phyloP scores from a whole-genome alignment of 2,113 vertebrate species.

The Callocephalon fimbriatum region DNA sequence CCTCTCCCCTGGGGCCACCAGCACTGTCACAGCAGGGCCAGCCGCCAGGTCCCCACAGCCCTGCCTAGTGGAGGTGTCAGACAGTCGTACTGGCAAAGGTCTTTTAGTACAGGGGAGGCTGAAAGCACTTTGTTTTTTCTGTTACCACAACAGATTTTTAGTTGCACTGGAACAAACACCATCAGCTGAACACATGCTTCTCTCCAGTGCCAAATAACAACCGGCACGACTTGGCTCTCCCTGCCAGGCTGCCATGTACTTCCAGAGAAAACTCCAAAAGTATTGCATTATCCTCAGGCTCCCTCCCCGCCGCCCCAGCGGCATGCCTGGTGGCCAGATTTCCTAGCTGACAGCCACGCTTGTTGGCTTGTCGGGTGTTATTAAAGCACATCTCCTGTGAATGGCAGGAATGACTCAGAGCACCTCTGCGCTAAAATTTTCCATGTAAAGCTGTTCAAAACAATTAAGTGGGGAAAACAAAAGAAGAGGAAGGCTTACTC shows the following conservation, averaged over 20 bases:
- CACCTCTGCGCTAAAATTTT: constrained; percentile 14
- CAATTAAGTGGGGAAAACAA: not conserved
- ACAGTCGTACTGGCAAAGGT: not conserved
- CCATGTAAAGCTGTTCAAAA: not conserved
- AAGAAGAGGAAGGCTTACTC: constrained; percentile 76
- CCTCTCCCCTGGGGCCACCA: not conserved
- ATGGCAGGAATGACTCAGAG: not conserved
- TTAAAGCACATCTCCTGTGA: not conserved
- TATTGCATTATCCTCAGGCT: not conserved
- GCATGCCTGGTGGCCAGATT: not conserved
- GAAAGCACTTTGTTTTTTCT: not conserved
- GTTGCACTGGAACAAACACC: not conserved
- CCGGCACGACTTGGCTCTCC: not conserved
- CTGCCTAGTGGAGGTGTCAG: not conserved
- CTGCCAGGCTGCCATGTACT: not conserved
- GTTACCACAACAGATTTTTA: not conserved
- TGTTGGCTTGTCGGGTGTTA: not conserved
- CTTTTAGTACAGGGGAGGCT: not conserved
- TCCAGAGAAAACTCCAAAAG: constrained; percentile 7
- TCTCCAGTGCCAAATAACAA: not conserved
- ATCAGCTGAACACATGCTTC: not conserved
- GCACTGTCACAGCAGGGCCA: not conserved
- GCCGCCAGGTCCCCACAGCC: not conserved
- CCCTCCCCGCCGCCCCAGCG: not conserved
- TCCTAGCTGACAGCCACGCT: not conserved